phyloP scores from a whole-genome alignment of 2,113 vertebrate genomes.

The Clupea harengus region DNA sequence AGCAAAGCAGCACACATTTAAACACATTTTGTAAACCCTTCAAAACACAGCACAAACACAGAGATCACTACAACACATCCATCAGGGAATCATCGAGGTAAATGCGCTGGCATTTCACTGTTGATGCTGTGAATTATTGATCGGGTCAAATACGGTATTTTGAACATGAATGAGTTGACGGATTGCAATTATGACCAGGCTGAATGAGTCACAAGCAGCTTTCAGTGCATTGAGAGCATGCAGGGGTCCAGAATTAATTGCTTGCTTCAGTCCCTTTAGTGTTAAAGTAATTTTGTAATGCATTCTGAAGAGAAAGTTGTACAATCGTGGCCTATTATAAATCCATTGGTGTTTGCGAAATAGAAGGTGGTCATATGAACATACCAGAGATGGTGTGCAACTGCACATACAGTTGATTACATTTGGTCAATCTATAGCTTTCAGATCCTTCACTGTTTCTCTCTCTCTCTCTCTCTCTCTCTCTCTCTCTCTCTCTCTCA shows the following conservation, averaged over 20 bases:
- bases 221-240: neutral
- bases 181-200: neutral
- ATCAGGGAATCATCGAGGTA: neutral
- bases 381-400: too few species aligned
- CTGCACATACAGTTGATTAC: too few species aligned
- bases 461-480: neutral
- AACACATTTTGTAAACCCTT: neutral
- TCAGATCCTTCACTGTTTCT: neutral
- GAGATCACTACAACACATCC: neutral
- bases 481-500: too few species aligned
- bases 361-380: too few species aligned
- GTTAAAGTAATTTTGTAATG: neutral
- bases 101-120: neutral
- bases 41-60: slow-evolving; percentile 12
- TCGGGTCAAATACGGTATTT: neutral
- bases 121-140: neutral
- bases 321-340: too few species aligned
- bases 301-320: too few species aligned
- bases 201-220: neutral
- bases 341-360: too few species aligned
- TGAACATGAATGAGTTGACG: neutral
- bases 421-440: too few species aligned
- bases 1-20: neutral
- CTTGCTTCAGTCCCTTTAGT: neutral
- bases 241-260: neutral